These are phyloP conservation scores for Linepithema humile DNA, from an alignment of 1,140 invertebrate species.

Conservation along the genomic window DNA sequence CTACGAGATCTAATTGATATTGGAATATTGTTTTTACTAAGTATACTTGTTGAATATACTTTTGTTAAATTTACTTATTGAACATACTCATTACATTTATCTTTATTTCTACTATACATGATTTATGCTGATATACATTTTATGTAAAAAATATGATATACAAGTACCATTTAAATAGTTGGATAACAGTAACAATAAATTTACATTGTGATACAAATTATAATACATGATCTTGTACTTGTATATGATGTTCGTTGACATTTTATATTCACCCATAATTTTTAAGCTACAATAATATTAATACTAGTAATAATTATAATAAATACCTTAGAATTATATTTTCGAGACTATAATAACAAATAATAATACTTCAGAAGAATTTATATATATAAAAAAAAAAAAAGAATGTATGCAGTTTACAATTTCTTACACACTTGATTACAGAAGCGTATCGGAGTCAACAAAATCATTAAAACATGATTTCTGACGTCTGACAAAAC, in stretches of 20 bases:
- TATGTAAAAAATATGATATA: constrained; percentile 56
- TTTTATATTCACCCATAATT: background rate
- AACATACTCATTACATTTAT: no score
- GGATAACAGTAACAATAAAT: constrained; percentile 46
- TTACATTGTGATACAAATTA: constrained; percentile 44
- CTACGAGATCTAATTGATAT: no score
- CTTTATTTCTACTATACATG: constrained; percentile 18
- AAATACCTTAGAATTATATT: no score
- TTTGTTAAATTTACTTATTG: no score
- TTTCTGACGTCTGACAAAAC: background rate
- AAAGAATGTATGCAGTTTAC: background rate
- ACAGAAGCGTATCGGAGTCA: constrained; percentile 7
- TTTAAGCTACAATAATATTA: no score
- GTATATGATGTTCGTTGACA: background rate
- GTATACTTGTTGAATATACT: no score
- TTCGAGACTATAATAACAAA: no score
- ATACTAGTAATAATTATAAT: no score
- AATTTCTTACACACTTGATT: background rate
- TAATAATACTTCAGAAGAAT: constrained; percentile 23
- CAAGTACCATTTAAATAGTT: constrained; percentile 36
- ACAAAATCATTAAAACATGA: constrained; percentile 31
- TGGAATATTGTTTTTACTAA: no score
- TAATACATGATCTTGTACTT: background rate
- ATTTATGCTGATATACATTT: constrained; percentile 30
- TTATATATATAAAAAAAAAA: background rate